phyloP scores from a whole-genome alignment of 92 coral and sea anemone species.

The Porites rus region DNA sequence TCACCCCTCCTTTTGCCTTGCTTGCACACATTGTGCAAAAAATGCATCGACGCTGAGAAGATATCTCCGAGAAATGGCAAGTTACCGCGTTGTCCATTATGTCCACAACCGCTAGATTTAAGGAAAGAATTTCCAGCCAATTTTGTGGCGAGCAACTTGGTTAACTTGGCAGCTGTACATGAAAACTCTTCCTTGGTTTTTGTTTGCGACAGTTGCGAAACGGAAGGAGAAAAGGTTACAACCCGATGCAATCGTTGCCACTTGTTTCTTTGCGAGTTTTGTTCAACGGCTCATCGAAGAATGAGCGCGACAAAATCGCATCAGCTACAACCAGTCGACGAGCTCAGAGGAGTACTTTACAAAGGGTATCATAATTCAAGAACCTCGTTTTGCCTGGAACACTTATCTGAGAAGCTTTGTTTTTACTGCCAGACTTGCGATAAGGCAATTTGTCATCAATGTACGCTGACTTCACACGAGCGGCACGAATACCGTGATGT shows the following conservation, averaged over 20 bases:
- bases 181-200: slow-evolving; percentile 32
- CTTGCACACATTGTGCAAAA: slow-evolving; percentile 75
- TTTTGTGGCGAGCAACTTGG: slow-evolving; percentile 75
- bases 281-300: slow-evolving; percentile 82
- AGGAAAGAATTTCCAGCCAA: slow-evolving; percentile 71
- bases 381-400: slow-evolving; percentile 66
- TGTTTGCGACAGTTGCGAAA: slow-evolving; percentile 79
- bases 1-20: slow-evolving; percentile 75
- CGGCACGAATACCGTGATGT: slow-evolving; percentile 46
- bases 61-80: slow-evolving; percentile 65
- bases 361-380: slow-evolving; percentile 30
- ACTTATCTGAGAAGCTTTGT: slow-evolving; percentile 54
- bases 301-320: slow-evolving; percentile 81
- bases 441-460: slow-evolving; percentile 58
- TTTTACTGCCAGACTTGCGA: slow-evolving; percentile 70
- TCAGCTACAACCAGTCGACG: slow-evolving; percentile 61
- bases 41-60: slow-evolving; percentile 62
- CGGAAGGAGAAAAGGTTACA: slow-evolving; percentile 61
- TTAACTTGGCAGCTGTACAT: slow-evolving; percentile 64
- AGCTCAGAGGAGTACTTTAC: slow-evolving; percentile 39
- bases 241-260: slow-evolving; percentile 75
- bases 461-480: slow-evolving; percentile 54
- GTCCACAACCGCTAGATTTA: slow-evolving; percentile 55
- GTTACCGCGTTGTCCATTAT: slow-evolving; percentile 66
- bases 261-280: slow-evolving; percentile 73